Evolutionary conservation across 2,888 invertebrate genomes (phyloP), one percentile per base, ranked within the genome.

Genomic region (Hypercompe scribonia): DNA sequence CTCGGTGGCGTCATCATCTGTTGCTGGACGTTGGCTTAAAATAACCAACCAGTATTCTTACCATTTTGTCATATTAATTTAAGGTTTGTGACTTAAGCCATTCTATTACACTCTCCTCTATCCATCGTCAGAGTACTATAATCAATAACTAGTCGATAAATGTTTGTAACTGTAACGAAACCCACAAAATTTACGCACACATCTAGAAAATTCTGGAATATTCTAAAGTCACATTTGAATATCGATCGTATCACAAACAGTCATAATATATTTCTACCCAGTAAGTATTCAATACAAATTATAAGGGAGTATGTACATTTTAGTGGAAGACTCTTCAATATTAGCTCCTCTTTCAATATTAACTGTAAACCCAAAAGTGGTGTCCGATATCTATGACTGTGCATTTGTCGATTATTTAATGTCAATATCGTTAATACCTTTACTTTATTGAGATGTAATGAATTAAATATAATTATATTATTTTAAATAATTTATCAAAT

Each of bases 371-470:
- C 28, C 39, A 28, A 28, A n/a, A 65, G 42, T 39, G 36, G 39
- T 65, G 65, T 18, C 15, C 65, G n/a, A 28, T 70, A 70, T 68
- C 28, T 36, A n/a, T 68, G 68, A 28, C 58, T 36, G 39, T 61
- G n/a, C 68, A 68, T 69, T 63, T 42, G 69, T 69, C 69, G 63
- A 10, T 69, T 69, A 69, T 42, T 63, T 21, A 69, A 39, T 69
- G 63, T n/a, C n/a, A 3, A 34, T 28, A 28, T 28, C 13, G 15
- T 15, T 15, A 61, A 31, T 18, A 4, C 15, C 28, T 1, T 31
- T 8, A 2, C 18, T 58, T 10, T 58, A 2, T 28, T 31, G 4
- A 15, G 15, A 31, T 31, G 18, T 18, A 15, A 61, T 18, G 4
- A 61, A 18, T 31, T 24, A 8, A 50, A 50, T n/a, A n/a, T n/a